Evolutionary conservation across 2,113 vertebrate genomes (phyloP), one percentile per base, ranked within the genome.

Genomic region (Eptatretus burgeri): DNA sequence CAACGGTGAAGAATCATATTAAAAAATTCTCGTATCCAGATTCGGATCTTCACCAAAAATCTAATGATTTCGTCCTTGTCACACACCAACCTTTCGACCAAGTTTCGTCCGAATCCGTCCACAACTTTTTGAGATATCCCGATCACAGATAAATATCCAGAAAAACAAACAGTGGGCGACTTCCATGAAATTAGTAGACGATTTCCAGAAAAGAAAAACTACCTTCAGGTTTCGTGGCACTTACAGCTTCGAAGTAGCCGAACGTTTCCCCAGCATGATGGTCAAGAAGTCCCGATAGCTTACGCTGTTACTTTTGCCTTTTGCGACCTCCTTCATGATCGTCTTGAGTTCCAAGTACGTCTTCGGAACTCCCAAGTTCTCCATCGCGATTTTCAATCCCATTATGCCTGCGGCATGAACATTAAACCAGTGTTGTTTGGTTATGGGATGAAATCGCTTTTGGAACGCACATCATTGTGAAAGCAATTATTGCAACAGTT

Each of bases 381-480:
- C 91, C 91, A 98, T 94, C 89, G 87, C 93, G 70, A 80, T 77
- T 72, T 96, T 98, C 66, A 98, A 75, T 17, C 82, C 84, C 91
- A 98, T 98, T 71, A 96, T 68, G 67, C 94, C 91, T 98, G 71
- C 51, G 63, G 53, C 41, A 5, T 20, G 13, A 10, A 10, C 41
- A 16, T 50, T 5, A 13, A 50, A 7, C 5, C 14, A 11, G 10
- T 16, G 5, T 63, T 13, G 9, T 17, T 49, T 16, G 63, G 9
- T 12, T 17, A 2, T 11, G 13, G 19, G 13, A 11, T 49, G 41
- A 49, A 49, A 63, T 41, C 2, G 8, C 41, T 63, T 63, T 63
- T 51, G 51, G 49, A 8, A 41, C 27, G 27, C 27, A 41, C 27
- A 41, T 41, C 27, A 41, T 41, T 41, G 27, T 41, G 27, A 41